Evolutionary conservation across 2,113 vertebrate species (phyloP), one percentile per base, ranked within the genome.

Genomic region (Syrrhaptes paradoxus): DNA sequence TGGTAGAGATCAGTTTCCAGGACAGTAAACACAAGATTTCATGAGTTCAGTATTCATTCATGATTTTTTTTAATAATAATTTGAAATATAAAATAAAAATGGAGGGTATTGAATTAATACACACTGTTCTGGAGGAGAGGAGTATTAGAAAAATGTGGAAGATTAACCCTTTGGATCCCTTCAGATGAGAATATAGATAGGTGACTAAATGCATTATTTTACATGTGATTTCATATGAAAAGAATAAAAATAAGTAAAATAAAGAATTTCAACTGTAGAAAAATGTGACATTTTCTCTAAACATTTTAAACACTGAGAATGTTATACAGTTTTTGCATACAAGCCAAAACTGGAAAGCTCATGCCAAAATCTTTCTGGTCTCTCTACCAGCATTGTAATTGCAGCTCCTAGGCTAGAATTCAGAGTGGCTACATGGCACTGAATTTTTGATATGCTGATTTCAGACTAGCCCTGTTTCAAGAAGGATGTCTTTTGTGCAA

Each of bases 401-500:
- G 54, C 68, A 59, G 20, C 45, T 85, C 66, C 74, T 89, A 91
- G 72, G 32, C 38, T 85, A 61, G 48, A 95, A 92, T 91, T 85
- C 57, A 68, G 43, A 89, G 58, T 21, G 29, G 84, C 31, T 92
- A 34, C 19, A 46, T 52, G n/a, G 49, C 28, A 57, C 67, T 78
- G 78, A 87, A 91, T 89, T 89, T 95, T 71, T 93, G 46, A 93
- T 83, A 25, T 43, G 8, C n/a, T 87, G 65, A 55, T 76, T 83
- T 87, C 77, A 91, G 71, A 90, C 57, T 81, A 38, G 48, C 18
- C 79, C 10, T 92, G 25, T 92, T 94, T 93, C 1, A n/a, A 85
- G 73, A 79, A 71, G 18, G n/a, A 63, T 87, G 28, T 45, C 25
- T 95, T 86, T 72, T 68, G 38, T 76, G 58, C 58, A 87, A 88